Evolutionary conservation across 2,113 vertebrate genomes (phyloP), one percentile per base, ranked within the genome.

Genomic region (Choloepus hoffmanni): DNA sequence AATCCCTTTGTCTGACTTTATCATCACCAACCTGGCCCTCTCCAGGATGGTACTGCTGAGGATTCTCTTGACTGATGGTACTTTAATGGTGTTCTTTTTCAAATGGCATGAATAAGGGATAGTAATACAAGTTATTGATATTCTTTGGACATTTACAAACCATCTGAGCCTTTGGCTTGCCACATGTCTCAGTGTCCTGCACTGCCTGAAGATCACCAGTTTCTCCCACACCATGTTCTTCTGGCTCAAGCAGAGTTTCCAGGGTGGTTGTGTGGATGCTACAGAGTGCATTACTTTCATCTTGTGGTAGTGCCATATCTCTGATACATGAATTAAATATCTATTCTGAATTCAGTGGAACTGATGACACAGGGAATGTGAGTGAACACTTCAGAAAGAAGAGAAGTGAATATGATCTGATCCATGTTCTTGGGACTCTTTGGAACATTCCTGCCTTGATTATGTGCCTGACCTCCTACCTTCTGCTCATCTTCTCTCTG

Each of bases 211-310:
- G 93, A 94, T 97, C 1, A 77, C 95, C 90, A 96, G 0, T 78
- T 95, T 97, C 85, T 96, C 95, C 53, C 93, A 97, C 23, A 67
- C 77, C 7, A 1, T 18, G 0, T 97, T 97, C 85, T 95, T 97
- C 15, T 98, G 97, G 97, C 93, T 98, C 77, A 97, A 97, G 60
- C 94, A 95, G 95, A 90, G 95, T 85, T 23, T 92, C 93, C 88
- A 83, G 58, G 30, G 72, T 97, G 68, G 58, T 98, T 0, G 2
- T 76, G 1, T 82, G 94, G 77, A 92, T 97, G 90, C 30, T 98
- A 6, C 16, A 90, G 88, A 82, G 85, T 23, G 26, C 85, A 0
- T 28, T 96, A 50, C 19, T 97, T 45, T 73, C 88, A 3, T 86
- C 96, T 0, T 95, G 87, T 76, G 6, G 24, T n/a, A 30, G 65